phyloP scores from a whole-genome alignment of 2,113 vertebrate species.

The Sorex araneus region DNA sequence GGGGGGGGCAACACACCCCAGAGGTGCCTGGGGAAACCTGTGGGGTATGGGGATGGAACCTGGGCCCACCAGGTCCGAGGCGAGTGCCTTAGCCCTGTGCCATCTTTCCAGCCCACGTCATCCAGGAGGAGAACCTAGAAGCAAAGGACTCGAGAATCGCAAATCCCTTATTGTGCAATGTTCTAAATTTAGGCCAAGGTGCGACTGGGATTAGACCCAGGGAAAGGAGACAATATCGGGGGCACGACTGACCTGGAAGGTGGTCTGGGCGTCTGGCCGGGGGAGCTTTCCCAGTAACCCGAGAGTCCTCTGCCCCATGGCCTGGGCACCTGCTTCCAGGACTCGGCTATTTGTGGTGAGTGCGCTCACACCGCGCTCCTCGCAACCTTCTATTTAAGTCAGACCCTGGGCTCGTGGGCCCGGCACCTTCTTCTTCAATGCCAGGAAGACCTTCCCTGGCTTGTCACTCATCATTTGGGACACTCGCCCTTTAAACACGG shows the following conservation, averaged over 20 bases:
- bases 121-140: too few species aligned
- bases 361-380: neutral
- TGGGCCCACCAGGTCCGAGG: too few species aligned
- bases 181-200: neutral
- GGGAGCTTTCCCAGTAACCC: neutral
- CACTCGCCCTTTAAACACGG: neutral
- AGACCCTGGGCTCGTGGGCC: neutral
- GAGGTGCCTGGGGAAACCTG: neutral
- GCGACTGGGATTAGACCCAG: neutral
- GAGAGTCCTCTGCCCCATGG: neutral
- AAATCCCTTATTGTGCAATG: slow-evolving; percentile 15
- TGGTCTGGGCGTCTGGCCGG: neutral
- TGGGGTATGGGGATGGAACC: too few species aligned
- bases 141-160: neutral
- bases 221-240: neutral
- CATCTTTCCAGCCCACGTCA: too few species aligned
- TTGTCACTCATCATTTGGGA: neutral
- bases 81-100: too few species aligned
- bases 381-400: slow-evolving; percentile 20
- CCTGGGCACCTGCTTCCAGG: neutral
- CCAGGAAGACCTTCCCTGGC: neutral
- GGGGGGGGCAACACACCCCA: neutral
- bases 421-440: neutral
- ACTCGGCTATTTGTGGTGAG: slow-evolving; percentile 1
- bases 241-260: too few species aligned